Evolutionary conservation across 2,797 vertebrate genomes (phyloP), one percentile per base, ranked within the genome.

Genomic region (Eleutherodactylus coqui): DNA sequence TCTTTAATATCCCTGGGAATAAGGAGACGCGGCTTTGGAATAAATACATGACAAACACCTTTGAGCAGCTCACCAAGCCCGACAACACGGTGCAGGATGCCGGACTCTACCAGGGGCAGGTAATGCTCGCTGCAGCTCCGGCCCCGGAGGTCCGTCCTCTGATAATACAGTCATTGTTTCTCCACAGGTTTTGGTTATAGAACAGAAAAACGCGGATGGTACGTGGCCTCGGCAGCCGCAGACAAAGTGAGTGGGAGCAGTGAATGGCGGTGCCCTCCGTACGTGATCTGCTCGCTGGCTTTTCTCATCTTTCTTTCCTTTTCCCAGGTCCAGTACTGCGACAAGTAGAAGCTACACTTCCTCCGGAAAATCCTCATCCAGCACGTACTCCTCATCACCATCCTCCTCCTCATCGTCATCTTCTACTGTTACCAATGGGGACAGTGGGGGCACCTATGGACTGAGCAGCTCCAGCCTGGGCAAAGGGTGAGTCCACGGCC

Each of bases 1-100:
- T 98, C 4, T 99, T 99, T 89, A 94, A 95, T 89, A 98, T 99
- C 89, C 93, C 96, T 55, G 92, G 91, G 6, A 96, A 97, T 89
- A 97, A 96, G 84, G 97, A 99, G 91, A 97, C 96, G 0, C 95
- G 98, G 77, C 94, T 99, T 83, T 99, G 98, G 98, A 99, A 96
- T 93, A 98, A 95, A 86, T 99, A 98, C 83, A 97, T 97, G 96
- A 97, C 94, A 92, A 98, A 97, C 89, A 96, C 96, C 4, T 98
- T 97, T 0, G 97, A 98, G 92, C 97, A 96, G 91, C 92, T 99
- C 91, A 98, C 94, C 93, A 98, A 98, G 91, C 94, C 96, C 21
- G 97, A 98, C 91, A 98, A 96, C 92, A 99, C 97, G 13, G 95
- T 99, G 72, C 97, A 99, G 93, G 98, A 99, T 78, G 97, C 96